A percentile compares a stretch with the other conserved stretches of the same genome.
These are phyloP conservation scores for Drosophila subpulchrella DNA, from an alignment of 1,140 invertebrate species.

Conservation along the genomic window DNA sequence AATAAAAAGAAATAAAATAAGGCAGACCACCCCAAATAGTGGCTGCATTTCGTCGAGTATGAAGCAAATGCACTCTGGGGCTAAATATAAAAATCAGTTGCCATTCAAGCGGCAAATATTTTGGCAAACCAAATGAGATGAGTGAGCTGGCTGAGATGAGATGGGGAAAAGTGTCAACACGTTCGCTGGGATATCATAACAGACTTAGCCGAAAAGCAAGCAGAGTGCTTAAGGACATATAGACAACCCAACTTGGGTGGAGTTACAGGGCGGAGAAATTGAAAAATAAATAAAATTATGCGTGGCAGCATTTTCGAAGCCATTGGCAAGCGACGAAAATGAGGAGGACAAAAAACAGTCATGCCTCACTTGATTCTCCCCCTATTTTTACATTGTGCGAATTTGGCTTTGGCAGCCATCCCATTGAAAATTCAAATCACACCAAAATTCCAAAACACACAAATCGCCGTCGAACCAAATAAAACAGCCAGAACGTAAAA, in stretches of 20 bases:
- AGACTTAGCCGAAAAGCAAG: constrained; percentile 55
- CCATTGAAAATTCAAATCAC: constrained; percentile 80
- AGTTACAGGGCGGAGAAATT: constrained; percentile 58
- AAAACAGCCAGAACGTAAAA: constrained; percentile 78
- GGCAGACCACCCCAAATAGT: constrained; percentile 3
- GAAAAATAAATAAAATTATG: constrained; percentile 83
- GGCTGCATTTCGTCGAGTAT: background rate
- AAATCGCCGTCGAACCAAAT: constrained; percentile 64
- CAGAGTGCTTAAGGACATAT: constrained; percentile 52
- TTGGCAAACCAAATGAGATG: constrained; percentile 61
- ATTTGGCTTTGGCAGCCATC: constrained; percentile 13
- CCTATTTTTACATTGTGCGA: constrained; percentile 22
- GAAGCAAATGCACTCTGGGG: constrained; percentile 34
- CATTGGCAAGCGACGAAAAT: constrained; percentile 31
- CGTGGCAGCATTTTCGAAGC: constrained; percentile 67
- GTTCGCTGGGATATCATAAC: constrained; percentile 60
- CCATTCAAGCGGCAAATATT: constrained; percentile 73
- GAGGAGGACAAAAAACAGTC: constrained; percentile 21
- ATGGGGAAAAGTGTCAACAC: constrained; percentile 48
- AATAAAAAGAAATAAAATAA: constrained; percentile 1
- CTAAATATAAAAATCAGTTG: constrained; percentile 72
- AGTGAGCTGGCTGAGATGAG: background rate
- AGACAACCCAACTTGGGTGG: constrained; percentile 19
- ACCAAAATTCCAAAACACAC: constrained; percentile 81
- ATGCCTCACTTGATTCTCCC: constrained; percentile 57